Conservation (phyloP, 2,888 invertebrate species). For the Athrips mouffetella region DNA sequence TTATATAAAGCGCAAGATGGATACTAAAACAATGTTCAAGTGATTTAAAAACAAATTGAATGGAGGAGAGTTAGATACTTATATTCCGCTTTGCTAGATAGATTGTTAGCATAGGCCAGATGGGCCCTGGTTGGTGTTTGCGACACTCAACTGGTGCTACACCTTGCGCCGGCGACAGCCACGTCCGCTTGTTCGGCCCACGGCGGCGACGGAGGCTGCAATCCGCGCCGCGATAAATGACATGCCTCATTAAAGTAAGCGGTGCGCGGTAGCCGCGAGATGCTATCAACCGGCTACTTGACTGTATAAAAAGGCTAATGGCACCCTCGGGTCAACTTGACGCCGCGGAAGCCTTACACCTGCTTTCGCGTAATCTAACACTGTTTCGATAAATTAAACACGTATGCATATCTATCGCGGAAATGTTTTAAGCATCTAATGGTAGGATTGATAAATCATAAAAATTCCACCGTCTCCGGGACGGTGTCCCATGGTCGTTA, state of each 20-base stretch:
- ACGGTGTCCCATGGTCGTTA: constrained; percentile 49
- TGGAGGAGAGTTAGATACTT: too few relatives aligned
- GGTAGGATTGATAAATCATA: constrained; percentile 57
- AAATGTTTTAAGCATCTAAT: constrained; percentile 36
- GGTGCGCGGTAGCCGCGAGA: constrained; percentile 64
- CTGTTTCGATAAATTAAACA: constrained; percentile 32
- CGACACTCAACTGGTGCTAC: not conserved
- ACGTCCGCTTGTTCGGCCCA: constrained; percentile 28
- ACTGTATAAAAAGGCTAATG: constrained; percentile 63
- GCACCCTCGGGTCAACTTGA: constrained; percentile 48
- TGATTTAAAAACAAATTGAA: too few relatives aligned
- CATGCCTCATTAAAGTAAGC: constrained; percentile 64
- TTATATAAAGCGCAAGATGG: too few relatives aligned
- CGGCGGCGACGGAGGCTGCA: constrained; percentile 38
- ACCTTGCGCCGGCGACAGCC: constrained; percentile 18
- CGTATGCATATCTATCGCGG: constrained; percentile 29
- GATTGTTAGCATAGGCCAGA: too few relatives aligned
- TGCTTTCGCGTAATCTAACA: constrained; percentile 25
- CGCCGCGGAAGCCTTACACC: constrained; percentile 26
- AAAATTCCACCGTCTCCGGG: constrained; percentile 51
- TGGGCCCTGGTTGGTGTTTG: too few relatives aligned
- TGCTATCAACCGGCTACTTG: constrained; percentile 61
- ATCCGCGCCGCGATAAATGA: constrained; percentile 58
- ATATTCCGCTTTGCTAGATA: too few relatives aligned
- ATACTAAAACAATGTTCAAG: too few relatives aligned